Base-by-base conservation (phyloP, 30 jellyfish, hydroid and myxozoan genomes). In the Aurelia sp. region DNA sequence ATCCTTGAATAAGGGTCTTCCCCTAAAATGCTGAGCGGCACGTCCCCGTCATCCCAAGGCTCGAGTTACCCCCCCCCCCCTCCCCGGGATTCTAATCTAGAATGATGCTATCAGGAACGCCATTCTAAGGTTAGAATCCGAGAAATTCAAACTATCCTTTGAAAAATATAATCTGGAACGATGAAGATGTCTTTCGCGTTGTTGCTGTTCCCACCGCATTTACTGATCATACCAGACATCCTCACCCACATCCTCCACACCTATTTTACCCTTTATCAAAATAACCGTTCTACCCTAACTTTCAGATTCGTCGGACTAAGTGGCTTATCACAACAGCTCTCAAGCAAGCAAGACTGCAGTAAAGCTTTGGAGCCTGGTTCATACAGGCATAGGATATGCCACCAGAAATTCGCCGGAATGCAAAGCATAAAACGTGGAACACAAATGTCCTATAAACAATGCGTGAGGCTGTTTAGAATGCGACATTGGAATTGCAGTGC, bases 401-500 rank as follows among this genome's bases (percentile, higher is more conserved):
- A 47, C 13, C 85, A 82, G 67, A 82, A 41, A 38, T 82, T 82
- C 61, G 60, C 92, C 22, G 85, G 84, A 40, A 82, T 82, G 92
- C 82, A 76, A 58, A 86, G 96, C 80, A 76, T 86, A 38, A 65
- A 72, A 55, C 83, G 73, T 27, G 96, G 96, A 70, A 61, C 89
- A 3, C 60, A 35, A 31, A 76, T 74, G 78, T 89, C 96, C 27
- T 68, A 31, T 78, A 86, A 44, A 59, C 84, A 86, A 47, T 86
- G 96, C 58, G 84, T 24, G 47, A 64, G 63, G 90, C 76, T 72
- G 72, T 72, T 86, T 67, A 86, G 60, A 67, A 51, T 77, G 86
- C 35, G 85, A 4, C 89, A 38, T 18, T 86, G 96, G 96, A 86
- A 86, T 57, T 86, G 96, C 80, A 82, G 92, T 71, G 92, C 77